These are phyloP conservation scores for Erebia ligea DNA, from an alignment of 2,888 invertebrate genomes.

Conservation along the genomic window DNA sequence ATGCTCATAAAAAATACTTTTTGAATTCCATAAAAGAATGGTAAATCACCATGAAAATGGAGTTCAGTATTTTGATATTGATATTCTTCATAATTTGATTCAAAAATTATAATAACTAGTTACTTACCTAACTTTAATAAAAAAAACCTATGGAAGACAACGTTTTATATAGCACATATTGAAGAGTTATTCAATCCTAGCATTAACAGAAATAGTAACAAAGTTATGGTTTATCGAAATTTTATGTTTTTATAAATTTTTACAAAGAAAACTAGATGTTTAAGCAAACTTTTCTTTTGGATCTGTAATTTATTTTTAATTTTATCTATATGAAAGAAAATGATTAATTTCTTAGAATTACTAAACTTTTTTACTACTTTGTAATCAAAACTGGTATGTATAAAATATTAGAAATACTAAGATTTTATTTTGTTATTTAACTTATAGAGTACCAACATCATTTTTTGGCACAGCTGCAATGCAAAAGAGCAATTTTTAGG, in stretches of 20 bases:
- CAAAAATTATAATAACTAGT: background rate
- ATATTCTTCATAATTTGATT: background rate
- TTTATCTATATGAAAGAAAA: background rate
- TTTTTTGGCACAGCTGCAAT: background rate
- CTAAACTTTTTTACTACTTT: background rate
- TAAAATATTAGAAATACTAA: background rate
- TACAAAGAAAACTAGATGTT: background rate
- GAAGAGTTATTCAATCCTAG: slow-evolving; percentile 14
- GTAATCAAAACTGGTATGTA: background rate
- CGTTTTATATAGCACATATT: background rate
- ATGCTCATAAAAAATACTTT: background rate
- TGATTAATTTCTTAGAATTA: background rate
- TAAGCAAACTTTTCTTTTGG: background rate
- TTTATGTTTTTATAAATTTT: slow-evolving; percentile 7
- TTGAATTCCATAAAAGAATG: background rate
- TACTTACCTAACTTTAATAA: background rate
- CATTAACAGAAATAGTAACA: background rate
- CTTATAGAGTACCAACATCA: no score
- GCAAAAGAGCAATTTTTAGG: background rate
- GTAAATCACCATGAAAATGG: no score
- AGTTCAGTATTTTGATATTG: background rate
- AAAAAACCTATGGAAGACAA: background rate
- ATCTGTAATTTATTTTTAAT: background rate
- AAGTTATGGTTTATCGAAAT: background rate
- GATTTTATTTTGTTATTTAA: background rate